These are phyloP conservation scores for Gallinago stenura DNA, from an alignment of 2,797 vertebrate genomes.

Conservation along the genomic window DNA sequence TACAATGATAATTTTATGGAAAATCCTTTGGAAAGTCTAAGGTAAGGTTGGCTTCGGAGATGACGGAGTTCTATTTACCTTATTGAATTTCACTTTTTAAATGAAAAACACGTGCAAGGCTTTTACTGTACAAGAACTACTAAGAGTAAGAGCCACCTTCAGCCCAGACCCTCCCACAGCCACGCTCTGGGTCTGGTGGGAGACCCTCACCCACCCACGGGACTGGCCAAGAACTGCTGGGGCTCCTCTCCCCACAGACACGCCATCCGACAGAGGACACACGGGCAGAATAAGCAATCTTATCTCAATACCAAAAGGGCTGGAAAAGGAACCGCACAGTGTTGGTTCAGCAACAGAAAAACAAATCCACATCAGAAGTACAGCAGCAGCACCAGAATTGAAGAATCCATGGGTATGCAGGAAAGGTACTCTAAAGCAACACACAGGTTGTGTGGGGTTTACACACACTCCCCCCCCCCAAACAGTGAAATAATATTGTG, in stretches of 20 bases:
- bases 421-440: not conserved
- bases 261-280: slow-evolving; percentile 11
- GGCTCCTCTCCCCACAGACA: slow-evolving; percentile 39
- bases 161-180: not conserved
- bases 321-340: not conserved
- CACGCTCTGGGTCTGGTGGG: slow-evolving; percentile 12
- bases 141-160: not conserved
- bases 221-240: not conserved
- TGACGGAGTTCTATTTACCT: not conserved
- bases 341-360: not conserved
- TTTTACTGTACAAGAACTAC: not conserved
- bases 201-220: not conserved
- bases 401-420: not conserved
- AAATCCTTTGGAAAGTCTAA: not conserved
- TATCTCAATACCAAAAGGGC: slow-evolving; percentile 25
- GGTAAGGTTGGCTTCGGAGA: not conserved
- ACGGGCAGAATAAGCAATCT: slow-evolving; percentile 10
- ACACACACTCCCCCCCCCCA: too few species aligned
- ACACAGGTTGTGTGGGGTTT: not conserved
- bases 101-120: not conserved
- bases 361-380: not conserved
- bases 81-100: not conserved
- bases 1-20: not conserved
- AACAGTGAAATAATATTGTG: not conserved
- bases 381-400: not conserved